Percentiles rank a stretch among this genome's conserved stretches.
phyloP scores from a whole-genome alignment of 2,888 invertebrate genomes.

The Nowickia ferox region DNA sequence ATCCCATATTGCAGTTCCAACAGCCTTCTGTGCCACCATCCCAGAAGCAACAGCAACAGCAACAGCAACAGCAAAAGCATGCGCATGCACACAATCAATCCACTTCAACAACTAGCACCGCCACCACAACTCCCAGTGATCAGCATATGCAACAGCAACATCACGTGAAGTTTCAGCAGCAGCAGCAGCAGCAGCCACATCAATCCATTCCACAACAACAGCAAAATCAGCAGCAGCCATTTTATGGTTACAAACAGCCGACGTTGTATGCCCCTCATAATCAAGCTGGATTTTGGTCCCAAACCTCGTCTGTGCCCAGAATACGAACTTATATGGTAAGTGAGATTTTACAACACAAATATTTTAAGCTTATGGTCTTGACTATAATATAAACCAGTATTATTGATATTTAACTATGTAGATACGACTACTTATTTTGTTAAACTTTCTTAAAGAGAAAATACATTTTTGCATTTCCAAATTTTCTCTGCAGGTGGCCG shows the following conservation, averaged over 20 bases:
- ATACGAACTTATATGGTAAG: constrained; percentile 62
- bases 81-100: constrained; percentile 66
- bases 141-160: constrained; percentile 69
- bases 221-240: constrained; percentile 71
- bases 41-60: constrained; percentile 70
- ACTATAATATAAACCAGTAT: too few relatives aligned
- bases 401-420: too few relatives aligned
- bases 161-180: constrained; percentile 46
- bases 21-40: constrained; percentile 73
- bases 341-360: not conserved
- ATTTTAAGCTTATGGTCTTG: too few relatives aligned
- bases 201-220: constrained; percentile 59
- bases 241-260: constrained; percentile 66
- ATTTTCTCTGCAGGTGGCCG: constrained; percentile 16
- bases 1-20: constrained; percentile 82
- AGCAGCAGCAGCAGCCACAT: constrained; percentile 56
- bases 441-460: not conserved
- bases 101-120: constrained; percentile 62
- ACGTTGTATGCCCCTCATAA: constrained; percentile 37
- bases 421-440: too few relatives aligned
- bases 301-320: constrained; percentile 46
- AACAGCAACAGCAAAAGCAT: constrained; percentile 68
- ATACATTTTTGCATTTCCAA: not conserved
- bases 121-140: constrained; percentile 68
- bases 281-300: constrained; percentile 60